A percentile compares a stretch with the other conserved stretches of the same genome.
phyloP scores from a whole-genome alignment of 53 echinoderm and acorn worm genomes.

The Paracentrotus lividus region DNA sequence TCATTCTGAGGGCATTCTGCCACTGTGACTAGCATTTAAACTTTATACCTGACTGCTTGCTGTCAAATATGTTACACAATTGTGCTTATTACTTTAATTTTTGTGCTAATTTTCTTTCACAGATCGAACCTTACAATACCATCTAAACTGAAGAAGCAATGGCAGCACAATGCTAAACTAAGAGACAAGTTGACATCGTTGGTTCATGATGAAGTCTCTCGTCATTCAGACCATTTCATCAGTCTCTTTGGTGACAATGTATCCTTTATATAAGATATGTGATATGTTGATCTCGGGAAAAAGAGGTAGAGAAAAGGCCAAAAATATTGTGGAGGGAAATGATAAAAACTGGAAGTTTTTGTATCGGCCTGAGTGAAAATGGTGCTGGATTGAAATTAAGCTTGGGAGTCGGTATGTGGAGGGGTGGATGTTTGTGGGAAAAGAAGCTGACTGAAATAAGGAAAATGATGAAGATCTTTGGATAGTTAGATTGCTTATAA shows the following conservation, averaged over 20 bases:
- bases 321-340: no score
- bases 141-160: constrained; percentile 26
- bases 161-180: neutral
- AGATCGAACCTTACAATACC: constrained; percentile 34
- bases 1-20: no score
- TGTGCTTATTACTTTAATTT: neutral
- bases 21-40: neutral
- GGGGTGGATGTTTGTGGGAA: no score
- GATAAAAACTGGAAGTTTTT: no score
- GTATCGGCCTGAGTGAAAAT: no score
- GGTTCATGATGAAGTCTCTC: neutral
- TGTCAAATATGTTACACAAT: neutral
- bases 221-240: neutral
- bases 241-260: neutral
- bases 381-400: no score
- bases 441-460: no score
- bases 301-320: no score
- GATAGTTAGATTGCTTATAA: no score
- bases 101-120: neutral
- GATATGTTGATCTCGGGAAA: no score
- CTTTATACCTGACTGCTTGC: neutral
- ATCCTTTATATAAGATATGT: constrained; percentile 30
- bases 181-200: constrained; percentile 16
- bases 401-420: no score
- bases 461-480: no score